phyloP scores from a whole-genome alignment of 1,140 invertebrate genomes.

The Adoxophyes honmai region DNA sequence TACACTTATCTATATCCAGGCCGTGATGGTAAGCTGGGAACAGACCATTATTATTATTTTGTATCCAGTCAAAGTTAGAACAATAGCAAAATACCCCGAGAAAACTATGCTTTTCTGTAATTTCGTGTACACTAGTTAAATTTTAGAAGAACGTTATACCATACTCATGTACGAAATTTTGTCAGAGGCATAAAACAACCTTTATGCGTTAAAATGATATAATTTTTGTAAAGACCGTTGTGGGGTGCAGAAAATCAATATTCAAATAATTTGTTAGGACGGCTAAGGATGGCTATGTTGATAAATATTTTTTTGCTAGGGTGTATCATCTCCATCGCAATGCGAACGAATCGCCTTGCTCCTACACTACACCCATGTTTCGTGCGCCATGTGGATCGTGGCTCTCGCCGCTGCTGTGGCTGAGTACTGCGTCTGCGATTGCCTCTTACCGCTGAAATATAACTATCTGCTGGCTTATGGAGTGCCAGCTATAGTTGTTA shows the following conservation, averaged over 20 bases:
- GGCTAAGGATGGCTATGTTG: neutral
- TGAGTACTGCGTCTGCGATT: constrained; percentile 57
- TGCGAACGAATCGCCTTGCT: constrained; percentile 81
- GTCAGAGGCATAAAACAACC: too few species aligned
- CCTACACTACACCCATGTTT: constrained; percentile 83
- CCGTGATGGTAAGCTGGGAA: constrained; percentile 53
- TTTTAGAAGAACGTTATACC: too few species aligned
- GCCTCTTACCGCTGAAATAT: constrained; percentile 62
- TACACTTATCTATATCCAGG: constrained; percentile 66
- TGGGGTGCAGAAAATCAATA: too few species aligned
- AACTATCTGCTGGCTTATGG: constrained; percentile 77
- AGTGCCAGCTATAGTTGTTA: constrained; percentile 76
- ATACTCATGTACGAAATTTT: too few species aligned
- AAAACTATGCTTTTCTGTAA: too few species aligned
- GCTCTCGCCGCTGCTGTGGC: constrained; percentile 53
- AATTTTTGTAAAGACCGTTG: too few species aligned
- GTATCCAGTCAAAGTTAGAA: too few species aligned
- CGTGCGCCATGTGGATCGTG: constrained; percentile 82
- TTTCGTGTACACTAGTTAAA: too few species aligned
- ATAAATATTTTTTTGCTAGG: constrained; percentile 73
- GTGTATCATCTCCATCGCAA: constrained; percentile 77
- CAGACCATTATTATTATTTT: too few species aligned
- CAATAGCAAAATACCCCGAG: too few species aligned
- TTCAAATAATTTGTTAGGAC: too few species aligned
- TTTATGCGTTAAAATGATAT: too few species aligned